Conservation (phyloP, 1,140 invertebrate species). For the Helicorthomorpha holstii region DNA sequence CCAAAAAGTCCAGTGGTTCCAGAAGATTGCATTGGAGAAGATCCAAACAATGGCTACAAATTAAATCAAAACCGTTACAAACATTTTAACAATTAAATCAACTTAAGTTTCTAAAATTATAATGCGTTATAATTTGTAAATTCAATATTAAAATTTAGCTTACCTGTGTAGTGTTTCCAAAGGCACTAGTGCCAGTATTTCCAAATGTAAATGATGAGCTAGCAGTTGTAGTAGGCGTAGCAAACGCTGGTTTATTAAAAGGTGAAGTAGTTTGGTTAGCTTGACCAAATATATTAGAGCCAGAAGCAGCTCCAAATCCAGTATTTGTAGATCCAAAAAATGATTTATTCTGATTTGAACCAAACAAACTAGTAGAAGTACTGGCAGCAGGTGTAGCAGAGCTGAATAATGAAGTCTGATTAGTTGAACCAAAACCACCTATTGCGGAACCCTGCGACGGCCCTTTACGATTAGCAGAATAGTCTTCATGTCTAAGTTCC, state of each 20-base stretch:
- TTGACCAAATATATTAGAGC: constrained; percentile 1
- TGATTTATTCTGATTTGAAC: background rate
- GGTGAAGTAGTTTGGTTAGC: constrained; percentile 2
- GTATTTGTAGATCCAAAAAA: background rate
- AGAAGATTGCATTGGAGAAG: background rate
- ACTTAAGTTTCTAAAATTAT: too few species aligned
- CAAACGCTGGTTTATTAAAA: constrained; percentile 1
- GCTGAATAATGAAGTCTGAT: constrained; percentile 8
- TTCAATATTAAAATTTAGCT: too few species aligned
- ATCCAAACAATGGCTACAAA: background rate
- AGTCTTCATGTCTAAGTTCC: constrained; percentile 86
- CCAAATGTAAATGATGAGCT: background rate
- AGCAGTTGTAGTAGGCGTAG: background rate
- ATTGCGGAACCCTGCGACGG: constrained; percentile 15
- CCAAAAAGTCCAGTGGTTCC: constrained; percentile 14
- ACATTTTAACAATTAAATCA: too few species aligned
- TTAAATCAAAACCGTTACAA: background rate
- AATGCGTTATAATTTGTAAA: background rate
- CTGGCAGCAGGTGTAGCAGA: background rate
- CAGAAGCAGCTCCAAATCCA: constrained; percentile 2
- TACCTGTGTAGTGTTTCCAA: constrained; percentile 4
- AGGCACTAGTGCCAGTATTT: background rate
- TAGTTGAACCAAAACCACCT: constrained; percentile 16
- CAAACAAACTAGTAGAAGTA: background rate
- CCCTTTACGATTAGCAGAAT: constrained; percentile 71